Evolutionary conservation across 1,140 invertebrate species (phyloP).

Genomic region (Stegodyphus dumicola): DNA sequence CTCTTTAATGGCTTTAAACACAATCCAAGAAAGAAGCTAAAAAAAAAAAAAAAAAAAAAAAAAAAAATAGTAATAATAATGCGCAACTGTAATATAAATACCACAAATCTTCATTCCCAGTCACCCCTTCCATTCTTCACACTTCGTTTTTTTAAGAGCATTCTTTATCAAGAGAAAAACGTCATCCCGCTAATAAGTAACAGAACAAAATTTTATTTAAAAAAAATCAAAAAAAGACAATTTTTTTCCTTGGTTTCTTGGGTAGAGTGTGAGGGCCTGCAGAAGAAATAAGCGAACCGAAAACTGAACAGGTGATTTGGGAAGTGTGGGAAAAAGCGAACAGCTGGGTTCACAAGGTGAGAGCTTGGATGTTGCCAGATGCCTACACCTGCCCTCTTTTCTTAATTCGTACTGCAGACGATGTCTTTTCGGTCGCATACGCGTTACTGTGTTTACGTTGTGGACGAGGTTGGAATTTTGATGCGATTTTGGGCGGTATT

Average conservation of each 20-base stretch:
- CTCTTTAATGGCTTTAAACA: no score
- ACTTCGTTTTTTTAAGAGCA: neutral
- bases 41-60: no score
- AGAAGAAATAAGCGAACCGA: neutral
- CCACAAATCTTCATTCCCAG: neutral
- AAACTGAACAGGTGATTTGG: neutral
- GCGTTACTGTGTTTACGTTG: neutral
- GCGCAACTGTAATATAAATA: no score
- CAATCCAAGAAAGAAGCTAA: no score
- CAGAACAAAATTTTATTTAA: neutral
- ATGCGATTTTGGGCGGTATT: neutral
- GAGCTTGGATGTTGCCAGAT: neutral
- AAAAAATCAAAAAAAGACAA: neutral
- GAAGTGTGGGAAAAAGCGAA: conserved; percentile 1
- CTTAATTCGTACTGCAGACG: neutral
- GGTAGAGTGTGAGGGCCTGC: neutral
- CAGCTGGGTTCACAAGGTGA: conserved; percentile 1
- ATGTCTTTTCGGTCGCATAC: neutral
- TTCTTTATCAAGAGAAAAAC: neutral
- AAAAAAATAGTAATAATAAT: no score
- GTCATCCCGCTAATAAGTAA: neutral
- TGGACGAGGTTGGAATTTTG: neutral
- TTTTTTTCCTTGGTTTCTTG: neutral
- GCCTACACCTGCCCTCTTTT: neutral
- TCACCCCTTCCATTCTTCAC: neutral